Evolutionary conservation across 2,797 vertebrate species (phyloP), one percentile per base, ranked within the genome.

Genomic region (Hozukius guyotensis): DNA sequence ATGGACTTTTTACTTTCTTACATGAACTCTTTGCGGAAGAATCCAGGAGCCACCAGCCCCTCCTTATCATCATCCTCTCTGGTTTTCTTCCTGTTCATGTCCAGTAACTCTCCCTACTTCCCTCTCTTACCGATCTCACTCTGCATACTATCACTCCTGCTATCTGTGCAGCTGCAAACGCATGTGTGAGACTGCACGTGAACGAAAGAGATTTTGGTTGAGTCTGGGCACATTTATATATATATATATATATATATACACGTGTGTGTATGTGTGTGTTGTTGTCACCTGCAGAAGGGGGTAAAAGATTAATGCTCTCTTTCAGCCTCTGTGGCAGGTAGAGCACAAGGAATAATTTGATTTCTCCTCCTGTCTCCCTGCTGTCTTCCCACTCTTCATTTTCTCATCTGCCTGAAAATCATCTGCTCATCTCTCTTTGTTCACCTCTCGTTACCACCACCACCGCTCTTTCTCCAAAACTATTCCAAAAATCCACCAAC

Each of bases 281-380:
- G 87, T 89, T 91, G 87, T 95, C 93, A 94, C 88, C 92, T 93
- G 91, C 92, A 93, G 87, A 90, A 85, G 59, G 80, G 70, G 87
- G 72, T 86, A 85, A 89, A 93, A 93, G 94, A 95, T 94, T 83
- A 94, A 95, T 95, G 93, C 90, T 88, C 89, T 93, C 84, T 89
- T 90, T 88, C 89, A 84, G 84, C 89, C 84, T 90, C 78, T 75
- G 82, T 92, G 89, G 92, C 93, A 95, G 93, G 88, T 88, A 84
- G 93, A 94, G 93, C 93, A 86, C 88, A 88, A 89, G 92, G 90
- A 94, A 93, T 94, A 91, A 95, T 95, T 94, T 92, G 88, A 94
- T 93, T 94, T 92, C 90, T 92, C 90, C 89, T 92, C 82, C 85
- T 77, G 81, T 92, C 88, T 92, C 80, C 84, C 78, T 78, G 76